Base-by-base conservation (phyloP, 2,888 invertebrate species). In the Enchytraeus crypticus region DNA sequence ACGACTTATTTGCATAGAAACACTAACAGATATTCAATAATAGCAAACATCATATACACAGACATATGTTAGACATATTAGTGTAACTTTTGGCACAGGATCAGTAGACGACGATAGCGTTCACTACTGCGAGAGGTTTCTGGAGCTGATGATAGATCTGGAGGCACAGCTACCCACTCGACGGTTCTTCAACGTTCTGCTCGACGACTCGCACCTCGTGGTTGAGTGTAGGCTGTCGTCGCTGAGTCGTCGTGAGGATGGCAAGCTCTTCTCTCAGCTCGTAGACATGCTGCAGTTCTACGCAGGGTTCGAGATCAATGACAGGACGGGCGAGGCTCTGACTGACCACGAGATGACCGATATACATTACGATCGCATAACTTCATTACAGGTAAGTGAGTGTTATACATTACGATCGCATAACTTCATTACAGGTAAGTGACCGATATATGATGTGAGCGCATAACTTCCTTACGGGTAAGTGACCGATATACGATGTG, bases 201-300 rank as follows among this genome's bases (percentile, higher is more conserved):
- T 99, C 79, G 95, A 97, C 76, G 92, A 95, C 80, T 87, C 88
- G 65, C 96, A 98, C 78, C 82, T 97, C 43, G 88, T 98, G 51
- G 92, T 93, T 11, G 85, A 89, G 56, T 91, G 93, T 73, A 86
- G 88, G 71, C 82, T 96, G 68, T 88, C 91, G 2, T 83, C 86
- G 59, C 83, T 98, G 47, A 79, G 63, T 4, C 72, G 70, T 26
- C 85, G 90, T 57, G 82, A 84, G 0, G 93, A 95, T 73, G 96
- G 95, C 47, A 89, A 90, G 78, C 83, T 96, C 32, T 96, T 95
- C 78, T 84, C 85, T 59, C 92, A 93, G 90, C 82, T 98, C 4
- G 80, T 97, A 71, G 90, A 92, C 69, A 92, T 93, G 88, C 81
- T 99, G 57, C 92, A 92, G 75, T 96, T 97, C 77, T 99, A 98